Conservation (phyloP, 2,888 invertebrate genomes). For the Cistogaster globosa region DNA sequence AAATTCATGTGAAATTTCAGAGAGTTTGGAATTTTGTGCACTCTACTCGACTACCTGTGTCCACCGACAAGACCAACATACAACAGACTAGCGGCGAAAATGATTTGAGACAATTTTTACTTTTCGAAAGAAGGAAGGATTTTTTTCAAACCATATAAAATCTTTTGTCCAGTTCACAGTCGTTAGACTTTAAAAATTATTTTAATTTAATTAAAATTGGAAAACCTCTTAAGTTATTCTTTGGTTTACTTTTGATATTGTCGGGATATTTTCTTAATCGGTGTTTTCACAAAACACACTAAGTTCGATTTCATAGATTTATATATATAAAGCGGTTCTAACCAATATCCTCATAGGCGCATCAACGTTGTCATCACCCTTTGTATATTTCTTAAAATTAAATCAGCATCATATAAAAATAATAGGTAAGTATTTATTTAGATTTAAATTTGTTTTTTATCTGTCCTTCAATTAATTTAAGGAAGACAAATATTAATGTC, state of each 20-base stretch:
- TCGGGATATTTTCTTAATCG: slow-evolving; percentile 14
- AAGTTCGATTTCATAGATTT: not conserved
- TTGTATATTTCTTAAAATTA: not conserved
- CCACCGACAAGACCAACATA: slow-evolving; percentile 58
- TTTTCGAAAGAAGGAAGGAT: slow-evolving; percentile 31
- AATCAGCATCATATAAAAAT: slow-evolving; percentile 27
- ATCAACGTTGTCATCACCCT: slow-evolving; percentile 19
- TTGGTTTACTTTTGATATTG: slow-evolving; percentile 32
- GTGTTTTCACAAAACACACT: slow-evolving; percentile 23
- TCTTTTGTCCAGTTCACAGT: slow-evolving; percentile 38
- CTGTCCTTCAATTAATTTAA: slow-evolving; percentile 30
- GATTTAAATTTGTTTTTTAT: slow-evolving; percentile 1
- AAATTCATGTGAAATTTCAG: slow-evolving; percentile 58
- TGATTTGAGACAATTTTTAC: slow-evolving; percentile 68
- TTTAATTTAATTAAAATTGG: slow-evolving; percentile 44
- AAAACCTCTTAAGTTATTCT: slow-evolving; percentile 44
- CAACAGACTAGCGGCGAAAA: slow-evolving; percentile 68
- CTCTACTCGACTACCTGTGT: slow-evolving; percentile 57
- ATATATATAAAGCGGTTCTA: not conserved
- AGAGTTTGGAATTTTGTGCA: slow-evolving; percentile 55
- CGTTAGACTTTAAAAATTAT: slow-evolving; percentile 25
- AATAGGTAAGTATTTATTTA: slow-evolving; percentile 44
- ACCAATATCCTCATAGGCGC: slow-evolving; percentile 5
- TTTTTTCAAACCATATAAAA: slow-evolving; percentile 53
- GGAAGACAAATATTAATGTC: slow-evolving; percentile 31